phyloP scores from a whole-genome alignment of 2,113 vertebrate genomes.

The Bothrops jararaca region DNA sequence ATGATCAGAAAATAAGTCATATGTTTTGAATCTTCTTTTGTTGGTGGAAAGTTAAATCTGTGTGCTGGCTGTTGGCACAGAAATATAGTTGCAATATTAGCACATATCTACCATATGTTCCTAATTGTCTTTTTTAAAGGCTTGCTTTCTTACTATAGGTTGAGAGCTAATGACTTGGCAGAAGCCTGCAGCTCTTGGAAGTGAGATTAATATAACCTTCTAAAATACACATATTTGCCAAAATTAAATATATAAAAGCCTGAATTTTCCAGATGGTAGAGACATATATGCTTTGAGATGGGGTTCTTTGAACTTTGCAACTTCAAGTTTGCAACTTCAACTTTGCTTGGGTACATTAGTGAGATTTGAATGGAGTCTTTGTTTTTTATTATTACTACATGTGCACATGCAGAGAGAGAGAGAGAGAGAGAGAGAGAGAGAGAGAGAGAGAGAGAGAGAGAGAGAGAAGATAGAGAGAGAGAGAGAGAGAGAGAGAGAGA shows the following conservation, averaged over 20 bases:
- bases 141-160: background rate
- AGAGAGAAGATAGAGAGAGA: too few relatives aligned
- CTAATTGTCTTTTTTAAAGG: background rate
- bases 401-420: too few relatives aligned
- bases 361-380: background rate
- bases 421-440: too few relatives aligned
- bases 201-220: conserved; percentile 3
- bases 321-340: background rate
- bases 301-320: background rate
- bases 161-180: background rate
- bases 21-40: background rate
- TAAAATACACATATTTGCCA: background rate
- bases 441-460: too few relatives aligned
- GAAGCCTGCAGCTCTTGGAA: background rate
- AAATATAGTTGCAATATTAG: background rate
- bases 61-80: background rate
- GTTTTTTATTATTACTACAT: background rate
- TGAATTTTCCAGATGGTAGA: background rate
- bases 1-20: background rate
- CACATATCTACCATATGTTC: background rate
- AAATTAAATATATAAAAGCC: background rate
- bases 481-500: too few relatives aligned
- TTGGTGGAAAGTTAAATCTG: background rate
- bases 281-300: background rate
- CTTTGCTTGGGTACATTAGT: background rate